These are phyloP conservation scores for Arenaria interpres DNA, from an alignment of 2,113 vertebrate genomes.

Conservation along the genomic window DNA sequence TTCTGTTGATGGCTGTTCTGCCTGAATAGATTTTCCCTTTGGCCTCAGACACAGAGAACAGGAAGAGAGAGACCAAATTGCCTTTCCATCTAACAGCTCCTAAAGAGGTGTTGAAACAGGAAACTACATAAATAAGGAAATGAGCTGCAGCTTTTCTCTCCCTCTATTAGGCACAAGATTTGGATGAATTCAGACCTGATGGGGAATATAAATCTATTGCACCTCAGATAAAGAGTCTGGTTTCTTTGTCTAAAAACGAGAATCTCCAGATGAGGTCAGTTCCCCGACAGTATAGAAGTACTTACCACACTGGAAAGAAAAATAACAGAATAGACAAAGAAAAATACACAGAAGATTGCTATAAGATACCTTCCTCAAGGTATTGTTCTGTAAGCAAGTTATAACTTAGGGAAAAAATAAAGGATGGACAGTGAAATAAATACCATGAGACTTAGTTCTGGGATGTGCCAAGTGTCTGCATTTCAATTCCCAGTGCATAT, in stretches of 20 bases:
- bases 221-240: not conserved
- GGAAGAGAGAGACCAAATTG: not conserved
- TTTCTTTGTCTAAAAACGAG: not conserved
- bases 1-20: not conserved
- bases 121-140: constrained; percentile 26
- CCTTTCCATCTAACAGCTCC: not conserved
- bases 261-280: not conserved
- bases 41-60: not conserved
- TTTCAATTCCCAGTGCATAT: not conserved
- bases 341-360: not conserved
- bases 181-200: not conserved
- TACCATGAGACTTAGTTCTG: not conserved
- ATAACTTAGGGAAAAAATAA: not conserved
- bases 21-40: constrained; percentile 12
- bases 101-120: not conserved
- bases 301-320: not conserved
- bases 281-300: not conserved
- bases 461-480: not conserved
- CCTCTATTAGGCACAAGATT: not conserved
- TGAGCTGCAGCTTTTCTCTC: not conserved
- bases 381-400: not conserved
- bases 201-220: not conserved
- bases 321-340: not conserved
- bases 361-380: not conserved
- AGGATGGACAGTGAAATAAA: not conserved